Base-by-base conservation (phyloP, 2,888 invertebrate species). In the Bursaphelenchus okinawaensis region DNA sequence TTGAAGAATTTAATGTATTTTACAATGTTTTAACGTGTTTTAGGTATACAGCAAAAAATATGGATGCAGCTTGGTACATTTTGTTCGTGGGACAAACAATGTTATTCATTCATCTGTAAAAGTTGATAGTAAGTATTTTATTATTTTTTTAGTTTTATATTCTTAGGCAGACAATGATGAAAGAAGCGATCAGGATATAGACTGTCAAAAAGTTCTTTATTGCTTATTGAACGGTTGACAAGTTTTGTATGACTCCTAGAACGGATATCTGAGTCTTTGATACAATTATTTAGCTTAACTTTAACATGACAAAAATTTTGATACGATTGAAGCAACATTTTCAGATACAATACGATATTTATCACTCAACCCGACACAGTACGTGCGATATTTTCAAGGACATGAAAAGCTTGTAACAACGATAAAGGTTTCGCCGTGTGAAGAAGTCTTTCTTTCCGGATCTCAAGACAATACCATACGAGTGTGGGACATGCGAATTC, bases 91-190 rank as follows among this genome's bases (percentile, higher is more conserved):
- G 0, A 92, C 92, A 83, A 94, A 95, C 83, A 92, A 95, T 66
- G 98, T 95, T 22, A 91, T 99, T 76, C 98, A 99, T 85, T 93
- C 94, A 85, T 96, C 96, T n/a, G 98, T 96, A 1, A 99, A 99
- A 88, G 89, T 98, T 67, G 98, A 99, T 85, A 87, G 87, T 87
- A 81, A 77, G 82, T 59, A 12, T 20, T 40, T 40, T 1, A n/a
- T n/a, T n/a, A n/a, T n/a, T n/a, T n/a, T n/a, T n/a, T n/a, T n/a
- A n/a, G n/a, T n/a, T n/a, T n/a, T n/a, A n/a, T n/a, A n/a, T n/a
- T n/a, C n/a, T n/a, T n/a, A n/a, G n/a, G n/a, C n/a, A n/a, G n/a
- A n/a, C n/a, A n/a, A n/a, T n/a, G n/a, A n/a, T n/a, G n/a, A n/a
- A n/a, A n/a, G n/a, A n/a, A n/a, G n/a, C n/a, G n/a, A n/a, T n/a